These are phyloP conservation scores for Falco rusticolus DNA, from an alignment of 2,797 vertebrate genomes.

Conservation along the genomic window DNA sequence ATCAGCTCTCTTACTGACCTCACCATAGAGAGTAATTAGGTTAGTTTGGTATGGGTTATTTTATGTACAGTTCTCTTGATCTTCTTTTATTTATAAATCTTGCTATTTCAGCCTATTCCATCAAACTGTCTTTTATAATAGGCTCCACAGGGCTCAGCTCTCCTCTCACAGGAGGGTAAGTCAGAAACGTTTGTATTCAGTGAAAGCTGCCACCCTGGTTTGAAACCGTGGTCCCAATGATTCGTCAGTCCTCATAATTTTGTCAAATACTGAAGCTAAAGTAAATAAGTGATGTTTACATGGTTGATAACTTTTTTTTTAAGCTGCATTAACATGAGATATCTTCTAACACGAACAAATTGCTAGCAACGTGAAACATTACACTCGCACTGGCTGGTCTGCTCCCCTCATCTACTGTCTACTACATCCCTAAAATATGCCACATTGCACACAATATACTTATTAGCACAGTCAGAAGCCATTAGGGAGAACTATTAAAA, in stretches of 20 bases:
- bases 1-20: constrained; percentile 2
- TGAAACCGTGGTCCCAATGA: neutral
- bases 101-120: constrained; percentile 7
- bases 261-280: neutral
- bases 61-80: constrained; percentile 8
- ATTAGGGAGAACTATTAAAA: constrained; percentile 6
- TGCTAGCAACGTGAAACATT: neutral
- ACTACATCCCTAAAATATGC: neutral
- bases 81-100: constrained; percentile 25
- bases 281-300: neutral
- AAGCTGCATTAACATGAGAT: neutral
- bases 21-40: constrained; percentile 9
- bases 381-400: neutral
- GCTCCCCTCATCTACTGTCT: neutral
- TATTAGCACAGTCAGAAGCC: constrained; percentile 35
- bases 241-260: neutral
- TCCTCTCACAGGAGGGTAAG: neutral
- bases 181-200: neutral
- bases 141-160: constrained; percentile 11
- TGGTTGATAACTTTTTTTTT: neutral
- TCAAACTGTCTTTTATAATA: constrained; percentile 17
- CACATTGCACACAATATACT: constrained; percentile 25
- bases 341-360: neutral
- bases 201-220: neutral
- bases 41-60: constrained; percentile 7